Evolutionary conservation across 2,797 vertebrate species (phyloP).

Genomic region (Anas georgica): DNA sequence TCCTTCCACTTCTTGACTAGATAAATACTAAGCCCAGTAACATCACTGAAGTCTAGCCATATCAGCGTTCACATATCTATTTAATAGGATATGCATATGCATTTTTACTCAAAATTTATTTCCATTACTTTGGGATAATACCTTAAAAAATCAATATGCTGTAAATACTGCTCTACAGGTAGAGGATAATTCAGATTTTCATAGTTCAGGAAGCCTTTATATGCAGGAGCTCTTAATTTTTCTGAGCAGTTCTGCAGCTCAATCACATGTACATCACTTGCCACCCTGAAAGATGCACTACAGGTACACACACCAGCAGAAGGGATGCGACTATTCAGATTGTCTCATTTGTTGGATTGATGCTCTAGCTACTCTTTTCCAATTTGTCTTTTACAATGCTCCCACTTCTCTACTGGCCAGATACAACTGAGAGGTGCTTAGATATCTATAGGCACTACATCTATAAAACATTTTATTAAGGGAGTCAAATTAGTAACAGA

Average conservation of each 20-base stretch:
- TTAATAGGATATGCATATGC: background rate
- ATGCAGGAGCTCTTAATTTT: background rate
- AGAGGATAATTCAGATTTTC: background rate
- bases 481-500: background rate
- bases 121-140: background rate
- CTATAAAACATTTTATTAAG: background rate
- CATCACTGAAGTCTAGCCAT: background rate
- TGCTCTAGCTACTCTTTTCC: background rate
- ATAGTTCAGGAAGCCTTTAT: background rate
- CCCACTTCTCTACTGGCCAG: background rate
- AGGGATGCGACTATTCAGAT: background rate
- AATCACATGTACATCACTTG: rapidly evolving
- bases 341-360: background rate
- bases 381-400: background rate
- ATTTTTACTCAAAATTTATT: background rate
- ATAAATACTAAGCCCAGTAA: background rate
- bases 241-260: background rate
- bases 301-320: background rate
- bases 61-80: background rate
- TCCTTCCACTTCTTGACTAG: background rate
- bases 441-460: background rate
- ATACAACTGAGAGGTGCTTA: background rate
- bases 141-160: background rate
- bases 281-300: rapidly evolving
- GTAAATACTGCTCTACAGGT: background rate